Conservation (phyloP, 2,888 invertebrate genomes). For the Uropetala carovei region DNA sequence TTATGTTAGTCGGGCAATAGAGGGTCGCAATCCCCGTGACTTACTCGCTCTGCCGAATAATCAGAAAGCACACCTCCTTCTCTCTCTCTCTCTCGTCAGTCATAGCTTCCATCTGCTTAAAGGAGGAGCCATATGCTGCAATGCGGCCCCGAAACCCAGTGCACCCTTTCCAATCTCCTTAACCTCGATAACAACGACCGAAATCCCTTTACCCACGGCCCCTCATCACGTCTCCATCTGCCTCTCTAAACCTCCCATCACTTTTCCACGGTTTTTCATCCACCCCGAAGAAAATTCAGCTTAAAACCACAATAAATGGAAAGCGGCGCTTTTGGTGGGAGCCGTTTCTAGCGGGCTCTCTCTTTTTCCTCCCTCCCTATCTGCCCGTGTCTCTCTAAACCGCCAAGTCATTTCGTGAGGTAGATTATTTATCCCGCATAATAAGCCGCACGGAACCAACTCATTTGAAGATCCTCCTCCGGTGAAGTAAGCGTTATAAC, state of each 20-base stretch:
- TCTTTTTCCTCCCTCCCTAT: background rate
- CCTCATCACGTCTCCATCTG: background rate
- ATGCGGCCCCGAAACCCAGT: slow-evolving; percentile 34
- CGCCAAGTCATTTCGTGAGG: background rate
- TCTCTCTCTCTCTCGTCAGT: background rate
- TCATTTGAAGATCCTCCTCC: background rate
- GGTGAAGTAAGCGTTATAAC: no score
- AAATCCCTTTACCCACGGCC: slow-evolving; percentile 7
- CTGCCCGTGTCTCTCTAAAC: background rate
- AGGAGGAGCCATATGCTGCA: background rate
- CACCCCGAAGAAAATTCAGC: background rate
- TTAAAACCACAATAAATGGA: background rate
- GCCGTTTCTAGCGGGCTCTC: no score
- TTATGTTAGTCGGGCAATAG: background rate
- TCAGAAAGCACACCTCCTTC: background rate
- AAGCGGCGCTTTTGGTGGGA: background rate
- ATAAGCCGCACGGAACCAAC: background rate
- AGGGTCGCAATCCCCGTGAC: slow-evolving; percentile 3
- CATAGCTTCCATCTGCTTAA: slow-evolving; percentile 9
- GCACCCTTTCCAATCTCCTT: slow-evolving; percentile 51
- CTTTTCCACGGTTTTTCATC: background rate
- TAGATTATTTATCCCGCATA: background rate
- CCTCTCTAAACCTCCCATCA: background rate
- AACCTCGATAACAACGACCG: slow-evolving; percentile 41
- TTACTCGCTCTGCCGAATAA: background rate